phyloP scores from a whole-genome alignment of 53 echinoderm and acorn worm species.

The Actinopyga echinites region DNA sequence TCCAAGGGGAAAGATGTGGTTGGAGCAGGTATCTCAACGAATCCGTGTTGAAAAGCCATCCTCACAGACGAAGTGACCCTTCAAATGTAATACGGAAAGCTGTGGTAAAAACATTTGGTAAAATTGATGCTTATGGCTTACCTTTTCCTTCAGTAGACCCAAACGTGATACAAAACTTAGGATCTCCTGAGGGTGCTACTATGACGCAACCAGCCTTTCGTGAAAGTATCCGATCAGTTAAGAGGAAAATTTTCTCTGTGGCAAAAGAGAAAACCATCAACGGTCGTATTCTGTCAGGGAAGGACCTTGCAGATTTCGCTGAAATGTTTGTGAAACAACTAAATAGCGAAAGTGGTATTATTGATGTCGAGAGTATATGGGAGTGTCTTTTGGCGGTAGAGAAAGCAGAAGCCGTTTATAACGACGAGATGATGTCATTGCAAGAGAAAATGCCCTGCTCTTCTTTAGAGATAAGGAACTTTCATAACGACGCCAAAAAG shows the following conservation, averaged over 20 bases:
- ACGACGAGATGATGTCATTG: neutral
- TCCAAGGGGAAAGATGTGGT: neutral
- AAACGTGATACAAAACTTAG: neutral
- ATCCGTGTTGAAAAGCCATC: neutral
- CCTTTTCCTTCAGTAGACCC: slow-evolving; percentile 10
- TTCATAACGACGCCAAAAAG: neutral
- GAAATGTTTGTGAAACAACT: neutral
- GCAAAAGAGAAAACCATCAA: slow-evolving; percentile 3
- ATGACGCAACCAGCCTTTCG: neutral
- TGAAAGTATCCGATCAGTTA: neutral
- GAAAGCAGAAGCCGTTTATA: neutral
- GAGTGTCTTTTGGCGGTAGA: neutral
- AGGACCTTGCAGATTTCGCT: neutral
- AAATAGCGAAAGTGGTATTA: neutral
- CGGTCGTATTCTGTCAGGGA: neutral
- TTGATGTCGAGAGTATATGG: neutral
- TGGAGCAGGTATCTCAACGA: neutral
- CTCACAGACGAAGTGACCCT: neutral
- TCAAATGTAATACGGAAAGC: neutral
- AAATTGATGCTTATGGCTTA: slow-evolving; percentile 17
- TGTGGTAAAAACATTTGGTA: slow-evolving; percentile 14
- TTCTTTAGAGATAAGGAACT: neutral
- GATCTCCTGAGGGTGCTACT: neutral
- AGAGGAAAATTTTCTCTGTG: neutral
- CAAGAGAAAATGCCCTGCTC: slow-evolving; percentile 1